Evolutionary conservation across 2,113 vertebrate species (phyloP), one percentile per base, ranked within the genome.

Genomic region (Macquaria ambigua): DNA sequence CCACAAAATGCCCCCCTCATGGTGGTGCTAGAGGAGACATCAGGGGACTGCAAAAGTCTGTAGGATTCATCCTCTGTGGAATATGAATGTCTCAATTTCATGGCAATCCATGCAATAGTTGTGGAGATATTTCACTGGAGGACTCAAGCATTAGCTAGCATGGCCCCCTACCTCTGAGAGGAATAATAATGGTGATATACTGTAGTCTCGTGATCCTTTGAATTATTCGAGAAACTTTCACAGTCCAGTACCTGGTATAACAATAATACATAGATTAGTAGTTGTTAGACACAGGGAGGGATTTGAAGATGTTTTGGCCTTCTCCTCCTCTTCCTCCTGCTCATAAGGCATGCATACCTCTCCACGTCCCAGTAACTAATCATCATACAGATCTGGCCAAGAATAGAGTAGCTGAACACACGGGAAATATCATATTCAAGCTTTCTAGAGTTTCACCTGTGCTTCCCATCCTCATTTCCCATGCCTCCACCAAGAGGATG

Each of bases 381-480:
- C 92, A 87, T 43, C 87, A 67, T n/a, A 66, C 75, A 76, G 87
- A 94, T 93, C 93, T 90, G 82, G 70, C 82, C 87, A 84, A 84
- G 87, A 91, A 87, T 69, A 89, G 84, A 94, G 84, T 23, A 8
- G 87, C 84, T 88, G 55, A 75, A 88, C 83, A 82, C 81, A 83
- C 87, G 93, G 94, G 94, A 94, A 94, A 93, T 93, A 94, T 94
- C 91, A 89, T 92, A 89, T 91, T 87, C 77, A 87, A 83, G 86
- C 75, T 83, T 74, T 77, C 89, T 89, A 88, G 79, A 80, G 87
- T 90, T 92, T 91, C 91, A 84, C 79, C 75, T 70, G 79, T 50
- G 78, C 78, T 77, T 87, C 82, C 85, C 69, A 82, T 87, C 69
- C 89, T 87, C 77, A 89, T 86, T 93, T 92, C 91, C 88, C 89